Evolutionary conservation across 64 coral and sea anemone genomes (phyloP).

Genomic region (Pocillopora verrucosa): DNA sequence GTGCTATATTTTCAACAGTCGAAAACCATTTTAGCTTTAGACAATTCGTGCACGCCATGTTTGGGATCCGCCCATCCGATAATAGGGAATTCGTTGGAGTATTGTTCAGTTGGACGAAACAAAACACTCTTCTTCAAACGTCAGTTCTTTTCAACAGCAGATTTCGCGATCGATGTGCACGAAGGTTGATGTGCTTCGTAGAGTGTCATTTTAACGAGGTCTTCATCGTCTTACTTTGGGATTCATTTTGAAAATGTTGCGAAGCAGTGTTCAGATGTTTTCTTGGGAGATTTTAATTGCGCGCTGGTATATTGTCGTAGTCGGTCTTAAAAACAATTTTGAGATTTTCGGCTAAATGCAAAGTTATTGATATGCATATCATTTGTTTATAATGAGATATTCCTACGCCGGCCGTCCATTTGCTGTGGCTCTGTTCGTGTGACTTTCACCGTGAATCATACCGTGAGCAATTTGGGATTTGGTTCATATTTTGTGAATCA

Average conservation of each 20-base stretch:
- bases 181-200: background rate
- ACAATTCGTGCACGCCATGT: background rate
- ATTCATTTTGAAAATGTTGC: background rate
- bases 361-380: background rate
- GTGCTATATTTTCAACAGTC: background rate
- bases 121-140: background rate
- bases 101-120: background rate
- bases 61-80: background rate
- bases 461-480: no score
- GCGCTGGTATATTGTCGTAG: background rate
- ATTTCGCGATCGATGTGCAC: background rate
- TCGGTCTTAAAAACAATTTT: background rate
- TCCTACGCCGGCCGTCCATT: background rate
- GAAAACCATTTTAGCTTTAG: conserved; percentile 17
- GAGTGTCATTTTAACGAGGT: background rate
- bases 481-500: no score
- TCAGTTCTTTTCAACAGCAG: background rate
- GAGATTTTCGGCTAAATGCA: background rate
- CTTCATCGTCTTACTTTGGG: background rate
- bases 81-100: background rate
- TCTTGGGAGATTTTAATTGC: background rate
- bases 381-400: background rate
- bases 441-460: background rate
- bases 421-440: background rate
- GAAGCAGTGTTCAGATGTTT: background rate